phyloP scores from a whole-genome alignment of 2,113 vertebrate genomes.

The Lynx canadensis region DNA sequence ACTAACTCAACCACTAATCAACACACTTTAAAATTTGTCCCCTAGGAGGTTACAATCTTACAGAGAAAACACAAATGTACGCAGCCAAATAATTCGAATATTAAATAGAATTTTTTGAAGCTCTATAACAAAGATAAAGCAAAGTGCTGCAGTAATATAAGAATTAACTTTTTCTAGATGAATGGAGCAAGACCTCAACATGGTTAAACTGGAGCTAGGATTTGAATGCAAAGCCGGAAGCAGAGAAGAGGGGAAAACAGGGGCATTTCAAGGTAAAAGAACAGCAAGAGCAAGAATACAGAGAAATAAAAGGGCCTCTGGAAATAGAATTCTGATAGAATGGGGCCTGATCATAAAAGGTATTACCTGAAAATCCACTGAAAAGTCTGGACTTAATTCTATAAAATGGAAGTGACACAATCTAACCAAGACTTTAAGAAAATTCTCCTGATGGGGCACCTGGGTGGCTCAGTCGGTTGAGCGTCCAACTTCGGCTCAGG shows the following conservation, averaged over 20 bases:
- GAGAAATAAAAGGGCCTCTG: conserved; percentile 9
- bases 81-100: not conserved
- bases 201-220: not conserved
- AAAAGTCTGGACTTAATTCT: conserved; percentile 18
- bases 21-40: not conserved
- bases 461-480: too few relatives aligned
- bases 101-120: conserved; percentile 1
- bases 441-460: not conserved
- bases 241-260: not conserved
- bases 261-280: not conserved
- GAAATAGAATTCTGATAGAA: conserved; percentile 23
- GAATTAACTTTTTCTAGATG: not conserved
- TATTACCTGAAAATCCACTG: conserved; percentile 21
- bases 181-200: not conserved
- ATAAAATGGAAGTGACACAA: not conserved
- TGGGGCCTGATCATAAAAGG: not conserved
- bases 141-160: not conserved
- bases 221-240: not conserved
- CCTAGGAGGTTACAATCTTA: conserved; percentile 10
- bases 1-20: not conserved
- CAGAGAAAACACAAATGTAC: not conserved
- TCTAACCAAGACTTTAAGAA: conserved; percentile 22
- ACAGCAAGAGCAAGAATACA: not conserved
- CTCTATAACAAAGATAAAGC: conserved; percentile 47
- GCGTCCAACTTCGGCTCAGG: too few relatives aligned